A percentile compares a stretch with the other conserved stretches of the same genome.
Conservation (phyloP, 2,113 vertebrate species). For the Ibidorhyncha struthersii region DNA sequence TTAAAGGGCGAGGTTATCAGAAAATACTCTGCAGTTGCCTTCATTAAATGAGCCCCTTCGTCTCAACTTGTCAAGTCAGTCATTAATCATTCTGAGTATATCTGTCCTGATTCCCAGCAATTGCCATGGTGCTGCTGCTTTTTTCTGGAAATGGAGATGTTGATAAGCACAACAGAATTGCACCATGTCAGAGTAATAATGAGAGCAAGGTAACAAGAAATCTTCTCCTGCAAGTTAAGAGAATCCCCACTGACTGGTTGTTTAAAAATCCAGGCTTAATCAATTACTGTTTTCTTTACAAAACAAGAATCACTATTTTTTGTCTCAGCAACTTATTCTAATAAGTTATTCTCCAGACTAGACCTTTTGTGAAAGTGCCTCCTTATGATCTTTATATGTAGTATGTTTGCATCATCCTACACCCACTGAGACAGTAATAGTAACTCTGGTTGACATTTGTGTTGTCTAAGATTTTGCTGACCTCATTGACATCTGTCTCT, state of each 20-base stretch:
- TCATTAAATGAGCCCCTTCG: not conserved
- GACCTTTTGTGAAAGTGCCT: not conserved
- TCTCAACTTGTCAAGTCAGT: not conserved
- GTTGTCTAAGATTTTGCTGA: not conserved
- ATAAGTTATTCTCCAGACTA: not conserved
- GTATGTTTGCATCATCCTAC: not conserved
- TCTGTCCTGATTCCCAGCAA: not conserved
- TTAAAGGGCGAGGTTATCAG: not conserved
- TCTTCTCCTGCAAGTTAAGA: not conserved
- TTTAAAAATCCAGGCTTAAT: not conserved
- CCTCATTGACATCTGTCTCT: not conserved
- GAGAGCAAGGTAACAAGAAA: not conserved
- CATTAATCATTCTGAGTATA: not conserved
- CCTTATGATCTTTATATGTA: not conserved
- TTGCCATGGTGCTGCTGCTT: not conserved
- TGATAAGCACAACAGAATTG: not conserved
- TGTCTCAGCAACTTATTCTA: not conserved
- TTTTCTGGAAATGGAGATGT: not conserved
- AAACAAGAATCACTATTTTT: not conserved
- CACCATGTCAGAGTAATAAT: not conserved
- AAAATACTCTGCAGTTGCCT: not conserved
- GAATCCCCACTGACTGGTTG: fast-evolving
- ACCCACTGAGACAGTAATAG: not conserved
- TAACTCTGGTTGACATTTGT: not conserved
- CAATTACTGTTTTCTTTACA: not conserved